These are phyloP conservation scores for Decapterus maruadsi DNA, from an alignment of 2,797 vertebrate species.

Conservation along the genomic window DNA sequence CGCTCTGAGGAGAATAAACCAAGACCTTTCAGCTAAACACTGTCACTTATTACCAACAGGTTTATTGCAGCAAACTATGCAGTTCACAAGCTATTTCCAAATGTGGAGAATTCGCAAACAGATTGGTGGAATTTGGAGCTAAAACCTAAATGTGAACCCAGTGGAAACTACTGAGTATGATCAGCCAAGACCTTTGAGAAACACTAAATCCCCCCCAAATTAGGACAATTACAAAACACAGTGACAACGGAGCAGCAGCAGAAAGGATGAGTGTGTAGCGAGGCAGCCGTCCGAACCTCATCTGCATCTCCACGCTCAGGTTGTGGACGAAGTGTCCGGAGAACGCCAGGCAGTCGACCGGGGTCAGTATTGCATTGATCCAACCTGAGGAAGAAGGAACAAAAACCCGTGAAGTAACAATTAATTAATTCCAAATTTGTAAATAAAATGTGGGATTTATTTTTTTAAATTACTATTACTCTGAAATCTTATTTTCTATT, in stretches of 20 bases:
- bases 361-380: constrained; percentile 98
- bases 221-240: background rate
- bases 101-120: constrained; percentile 40
- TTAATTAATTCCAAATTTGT: background rate
- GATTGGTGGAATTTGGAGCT: constrained; percentile 10
- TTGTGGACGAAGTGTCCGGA: constrained; percentile 98
- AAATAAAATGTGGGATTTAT: background rate
- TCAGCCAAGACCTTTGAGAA: constrained; percentile 19
- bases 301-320: constrained; percentile 98
- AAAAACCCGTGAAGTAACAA: background rate
- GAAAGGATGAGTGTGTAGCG: background rate
- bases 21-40: constrained; percentile 34
- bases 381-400: constrained; percentile 86
- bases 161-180: constrained; percentile 25
- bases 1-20: constrained; percentile 86
- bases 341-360: constrained; percentile 97
- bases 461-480: background rate
- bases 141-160: constrained; percentile 17
- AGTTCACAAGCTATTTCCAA: constrained; percentile 20
- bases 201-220: constrained; percentile 17
- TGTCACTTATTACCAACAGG: constrained; percentile 11
- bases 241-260: background rate
- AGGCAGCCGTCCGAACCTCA: constrained; percentile 88
- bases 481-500: background rate
- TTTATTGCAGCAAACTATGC: constrained; percentile 26